Evolutionary conservation across 1,140 invertebrate species (phyloP).

Genomic region (Portunus trituberculatus): DNA sequence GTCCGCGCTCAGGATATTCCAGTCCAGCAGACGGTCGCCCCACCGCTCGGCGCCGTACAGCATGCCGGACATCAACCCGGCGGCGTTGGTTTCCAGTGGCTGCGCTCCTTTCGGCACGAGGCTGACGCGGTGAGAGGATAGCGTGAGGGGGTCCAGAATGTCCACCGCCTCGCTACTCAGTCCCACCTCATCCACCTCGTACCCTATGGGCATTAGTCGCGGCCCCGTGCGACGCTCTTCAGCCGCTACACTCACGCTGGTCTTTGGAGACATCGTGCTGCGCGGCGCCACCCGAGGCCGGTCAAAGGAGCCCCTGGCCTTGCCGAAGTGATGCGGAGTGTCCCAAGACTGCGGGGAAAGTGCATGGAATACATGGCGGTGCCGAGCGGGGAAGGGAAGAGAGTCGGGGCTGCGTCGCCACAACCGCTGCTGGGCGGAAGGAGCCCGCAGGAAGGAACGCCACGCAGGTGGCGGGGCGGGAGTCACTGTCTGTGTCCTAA

Average conservation of each 20-base stretch:
- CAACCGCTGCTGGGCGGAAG: not conserved
- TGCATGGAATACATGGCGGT: not conserved
- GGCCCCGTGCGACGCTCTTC: not conserved
- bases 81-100: not conserved
- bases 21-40: constrained; percentile 51
- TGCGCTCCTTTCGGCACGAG: not conserved
- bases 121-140: not conserved
- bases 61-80: not conserved
- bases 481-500: constrained; percentile 61
- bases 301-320: not conserved
- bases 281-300: not conserved
- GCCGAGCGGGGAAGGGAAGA: not conserved
- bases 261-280: not conserved
- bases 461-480: constrained; percentile 57
- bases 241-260: not conserved
- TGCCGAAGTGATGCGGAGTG: constrained; percentile 6
- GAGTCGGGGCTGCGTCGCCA: not conserved
- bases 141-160: not conserved
- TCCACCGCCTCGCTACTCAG: not conserved
- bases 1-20: constrained; percentile 50
- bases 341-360: not conserved
- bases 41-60: constrained; percentile 57
- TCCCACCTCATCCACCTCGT: not conserved
- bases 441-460: constrained; percentile 39
- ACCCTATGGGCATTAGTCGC: not conserved